A percentile compares a stretch with the other conserved stretches of the same genome.
These are phyloP conservation scores for Hystrix brachyura DNA, from an alignment of 2,113 vertebrate genomes.

Conservation along the genomic window DNA sequence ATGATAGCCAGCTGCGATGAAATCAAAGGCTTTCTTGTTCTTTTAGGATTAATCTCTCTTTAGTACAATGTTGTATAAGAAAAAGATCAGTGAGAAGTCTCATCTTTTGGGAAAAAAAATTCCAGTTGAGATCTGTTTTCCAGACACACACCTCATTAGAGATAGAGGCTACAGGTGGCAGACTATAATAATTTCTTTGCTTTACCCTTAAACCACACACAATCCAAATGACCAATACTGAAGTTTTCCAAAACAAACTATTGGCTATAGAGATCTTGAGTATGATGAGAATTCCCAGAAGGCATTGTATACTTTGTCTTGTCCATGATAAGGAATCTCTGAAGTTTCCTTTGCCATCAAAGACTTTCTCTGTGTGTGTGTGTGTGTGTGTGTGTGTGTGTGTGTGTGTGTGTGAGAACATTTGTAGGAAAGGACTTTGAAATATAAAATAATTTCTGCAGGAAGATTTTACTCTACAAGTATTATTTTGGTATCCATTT, in stretches of 20 bases:
- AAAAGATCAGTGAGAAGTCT: slow-evolving; percentile 57
- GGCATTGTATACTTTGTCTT: background rate
- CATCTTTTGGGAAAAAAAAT: background rate
- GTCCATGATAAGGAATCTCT: slow-evolving; percentile 21
- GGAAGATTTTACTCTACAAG: background rate
- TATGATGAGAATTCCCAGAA: slow-evolving; percentile 11
- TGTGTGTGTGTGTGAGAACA: background rate
- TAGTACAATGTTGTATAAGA: slow-evolving; percentile 64
- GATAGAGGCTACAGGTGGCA: background rate
- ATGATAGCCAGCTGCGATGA: slow-evolving; percentile 72
- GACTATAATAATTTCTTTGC: background rate
- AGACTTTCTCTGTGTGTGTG: background rate
- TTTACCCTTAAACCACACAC: slow-evolving; percentile 40
- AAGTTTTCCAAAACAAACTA: slow-evolving; percentile 58
- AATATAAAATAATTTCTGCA: slow-evolving; percentile 6
- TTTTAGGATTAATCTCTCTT: slow-evolving; percentile 78
- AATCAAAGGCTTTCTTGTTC: slow-evolving; percentile 71
- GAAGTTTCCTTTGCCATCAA: slow-evolving; percentile 20
- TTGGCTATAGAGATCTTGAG: slow-evolving; percentile 58
- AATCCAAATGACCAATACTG: slow-evolving; percentile 33
- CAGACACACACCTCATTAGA: background rate
- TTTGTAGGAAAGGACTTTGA: slow-evolving; percentile 32
- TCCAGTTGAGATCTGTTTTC: background rate
- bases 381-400: background rate
- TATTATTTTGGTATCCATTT: slow-evolving; percentile 14